Base-by-base conservation (phyloP, 2,888 invertebrate genomes). In the Balanococcus diminutus region DNA sequence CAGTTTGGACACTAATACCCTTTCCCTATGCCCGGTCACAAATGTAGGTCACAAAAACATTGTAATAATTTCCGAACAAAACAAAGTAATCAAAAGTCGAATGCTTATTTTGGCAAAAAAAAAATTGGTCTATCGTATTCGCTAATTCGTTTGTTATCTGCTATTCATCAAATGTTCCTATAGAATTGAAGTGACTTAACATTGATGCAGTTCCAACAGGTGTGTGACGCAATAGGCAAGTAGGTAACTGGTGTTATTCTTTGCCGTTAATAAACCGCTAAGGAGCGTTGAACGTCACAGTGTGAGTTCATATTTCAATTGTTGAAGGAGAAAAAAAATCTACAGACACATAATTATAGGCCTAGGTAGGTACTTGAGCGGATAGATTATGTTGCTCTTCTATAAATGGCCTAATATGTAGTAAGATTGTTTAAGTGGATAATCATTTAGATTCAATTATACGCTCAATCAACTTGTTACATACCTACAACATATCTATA, bases 381-480 rank as follows among this genome's bases (percentile, higher is more conserved):
- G 22, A 9, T 11, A 61, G 25, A 46, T 46, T n/a, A 46, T 46
- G 46, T 46, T 61, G 61, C 25, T 61, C 61, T 61, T 61, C 25
- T 61, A 61, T 61, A 61, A 25, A 25, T 25, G 61, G 61, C 25
- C 25, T 25, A n/a, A 46, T 46, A n/a, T n/a, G n/a, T n/a, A 25
- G 61, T 14, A 61, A 61, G 61, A 61, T 25, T 25, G 61, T 25
- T 25, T 11, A 61, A 61, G 22, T 61, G 25, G 61, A 61, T 61
- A 61, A 61, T 61, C 61, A 61, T 25, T 25, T 22, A 61, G 3
- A 61, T 61, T 61, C 61, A 61, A 61, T 61, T 61, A 61, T 61
- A 61, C 61, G 61, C 61, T 9, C 61, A 61, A 61, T 61, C 25
- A 61, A 61, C 61, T 61, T 25, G 61, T 61, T 61, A 61, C 46